A percentile compares a stretch with the other conserved stretches of the same genome.
Conservation (phyloP, 2,888 invertebrate species). For the Hypomecis punctinalis region DNA sequence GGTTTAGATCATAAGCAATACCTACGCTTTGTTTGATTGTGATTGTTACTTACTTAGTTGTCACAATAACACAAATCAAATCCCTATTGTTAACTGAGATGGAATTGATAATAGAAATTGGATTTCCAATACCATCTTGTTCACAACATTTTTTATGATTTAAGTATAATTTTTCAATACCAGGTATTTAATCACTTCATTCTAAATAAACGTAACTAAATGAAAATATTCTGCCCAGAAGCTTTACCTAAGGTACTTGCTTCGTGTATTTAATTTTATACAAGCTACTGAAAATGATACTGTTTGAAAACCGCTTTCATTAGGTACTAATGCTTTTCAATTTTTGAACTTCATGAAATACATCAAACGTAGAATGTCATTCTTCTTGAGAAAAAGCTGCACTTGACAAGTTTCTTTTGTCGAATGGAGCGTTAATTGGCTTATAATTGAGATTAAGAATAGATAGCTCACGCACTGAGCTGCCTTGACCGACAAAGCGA, state of each 20-base stretch:
- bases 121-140: slow-evolving; percentile 4
- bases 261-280: too few relatives aligned
- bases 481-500: slow-evolving; percentile 19
- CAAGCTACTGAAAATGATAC: too few relatives aligned
- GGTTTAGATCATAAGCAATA: neutral
- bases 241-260: too few relatives aligned
- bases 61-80: slow-evolving; percentile 15
- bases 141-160: neutral
- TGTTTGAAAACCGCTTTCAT: too few relatives aligned
- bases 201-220: neutral
- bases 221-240: neutral
- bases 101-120: slow-evolving; percentile 7
- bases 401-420: slow-evolving; percentile 20
- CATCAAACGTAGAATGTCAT: neutral
- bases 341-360: neutral
- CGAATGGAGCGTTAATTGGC: slow-evolving; percentile 15
- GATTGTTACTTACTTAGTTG: slow-evolving; percentile 3
- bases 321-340: neutral
- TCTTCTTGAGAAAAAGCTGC: neutral
- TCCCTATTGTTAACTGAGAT: slow-evolving; percentile 5
- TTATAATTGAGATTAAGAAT: slow-evolving; percentile 19
- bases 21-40: slow-evolving; percentile 6
- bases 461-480: slow-evolving; percentile 25
- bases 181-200: neutral
- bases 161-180: slow-evolving; percentile 7